These are phyloP conservation scores for Drosophila elegans DNA, from an alignment of 1,140 invertebrate genomes.

Conservation along the genomic window DNA sequence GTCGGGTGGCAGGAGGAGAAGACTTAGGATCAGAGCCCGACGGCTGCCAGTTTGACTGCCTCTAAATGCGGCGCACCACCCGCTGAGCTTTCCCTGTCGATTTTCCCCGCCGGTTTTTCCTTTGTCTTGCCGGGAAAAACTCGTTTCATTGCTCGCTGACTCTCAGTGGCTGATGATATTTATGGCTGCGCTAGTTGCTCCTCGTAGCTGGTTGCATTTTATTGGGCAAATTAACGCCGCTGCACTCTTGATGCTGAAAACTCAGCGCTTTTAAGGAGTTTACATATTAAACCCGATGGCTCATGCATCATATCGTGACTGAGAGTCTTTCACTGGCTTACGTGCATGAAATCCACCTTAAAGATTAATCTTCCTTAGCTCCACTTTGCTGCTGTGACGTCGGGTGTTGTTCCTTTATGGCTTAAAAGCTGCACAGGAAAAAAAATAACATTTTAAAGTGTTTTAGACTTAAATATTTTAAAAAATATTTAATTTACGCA, in stretches of 20 bases:
- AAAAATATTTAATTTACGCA: too few relatives aligned
- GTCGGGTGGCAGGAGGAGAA: slow-evolving; percentile 30
- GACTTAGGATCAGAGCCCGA: slow-evolving; percentile 16
- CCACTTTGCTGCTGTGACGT: neutral
- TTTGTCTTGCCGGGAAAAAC: slow-evolving; percentile 36
- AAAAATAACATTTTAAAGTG: too few relatives aligned
- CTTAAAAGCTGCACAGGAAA: slow-evolving; percentile 16
- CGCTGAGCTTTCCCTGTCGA: slow-evolving; percentile 17
- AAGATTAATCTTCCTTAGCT: slow-evolving; percentile 67
- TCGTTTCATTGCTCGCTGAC: slow-evolving; percentile 26
- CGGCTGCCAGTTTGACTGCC: slow-evolving; percentile 71
- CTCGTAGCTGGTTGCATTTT: slow-evolving; percentile 42
- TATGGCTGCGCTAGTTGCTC: slow-evolving; percentile 50
- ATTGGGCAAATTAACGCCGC: slow-evolving; percentile 52
- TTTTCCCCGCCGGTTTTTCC: slow-evolving; percentile 18
- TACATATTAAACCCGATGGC: slow-evolving; percentile 53
- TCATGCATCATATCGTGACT: slow-evolving; percentile 54
- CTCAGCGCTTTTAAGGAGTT: slow-evolving; percentile 36
- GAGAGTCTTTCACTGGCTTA: slow-evolving; percentile 58
- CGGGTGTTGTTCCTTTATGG: slow-evolving; percentile 30
- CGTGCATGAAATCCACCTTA: slow-evolving; percentile 66
- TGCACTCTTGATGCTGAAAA: slow-evolving; percentile 48
- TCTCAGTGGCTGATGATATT: slow-evolving; percentile 66
- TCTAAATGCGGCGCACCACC: slow-evolving; percentile 64
- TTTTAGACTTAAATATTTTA: too few relatives aligned